Conservation (phyloP, 2,113 vertebrate species). For the Pavo muticus region DNA sequence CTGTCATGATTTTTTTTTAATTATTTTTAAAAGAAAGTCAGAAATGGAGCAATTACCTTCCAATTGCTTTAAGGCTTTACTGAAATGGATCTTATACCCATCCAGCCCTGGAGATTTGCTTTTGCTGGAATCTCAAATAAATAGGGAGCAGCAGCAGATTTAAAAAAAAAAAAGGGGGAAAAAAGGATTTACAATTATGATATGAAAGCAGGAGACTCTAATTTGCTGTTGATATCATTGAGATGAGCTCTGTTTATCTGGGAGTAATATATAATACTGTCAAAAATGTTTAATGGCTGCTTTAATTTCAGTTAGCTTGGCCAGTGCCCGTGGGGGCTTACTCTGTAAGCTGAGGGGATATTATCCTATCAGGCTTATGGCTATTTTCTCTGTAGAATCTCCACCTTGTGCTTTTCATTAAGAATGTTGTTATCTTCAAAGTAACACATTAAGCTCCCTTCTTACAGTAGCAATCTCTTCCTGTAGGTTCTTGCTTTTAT, state of each 20-base stretch:
- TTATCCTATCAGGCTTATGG: constrained; percentile 3
- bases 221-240: constrained; percentile 30
- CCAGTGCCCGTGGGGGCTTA: not conserved
- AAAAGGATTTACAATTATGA: not conserved
- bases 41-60: constrained; percentile 4
- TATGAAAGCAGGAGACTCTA: constrained; percentile 8
- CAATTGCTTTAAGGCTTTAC: not conserved
- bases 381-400: not conserved
- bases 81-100: not conserved
- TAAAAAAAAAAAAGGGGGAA: not conserved
- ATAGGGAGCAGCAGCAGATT: not conserved
- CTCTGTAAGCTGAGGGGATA: not conserved
- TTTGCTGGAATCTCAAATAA: not conserved
- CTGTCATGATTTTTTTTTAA: not conserved
- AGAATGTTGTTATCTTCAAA: constrained; percentile 25
- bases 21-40: not conserved
- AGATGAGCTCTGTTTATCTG: constrained; percentile 45
- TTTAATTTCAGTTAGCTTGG: constrained; percentile 46
- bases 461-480: not conserved
- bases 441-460: constrained; percentile 2
- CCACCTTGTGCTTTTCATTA: constrained; percentile 45
- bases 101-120: not conserved
- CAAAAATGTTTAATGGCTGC: not conserved
- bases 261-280: constrained; percentile 30
- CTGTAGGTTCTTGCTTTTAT: not conserved